Evolutionary conservation across 2,797 vertebrate species (phyloP).

Genomic region (Peromyscus melanophrys): DNA sequence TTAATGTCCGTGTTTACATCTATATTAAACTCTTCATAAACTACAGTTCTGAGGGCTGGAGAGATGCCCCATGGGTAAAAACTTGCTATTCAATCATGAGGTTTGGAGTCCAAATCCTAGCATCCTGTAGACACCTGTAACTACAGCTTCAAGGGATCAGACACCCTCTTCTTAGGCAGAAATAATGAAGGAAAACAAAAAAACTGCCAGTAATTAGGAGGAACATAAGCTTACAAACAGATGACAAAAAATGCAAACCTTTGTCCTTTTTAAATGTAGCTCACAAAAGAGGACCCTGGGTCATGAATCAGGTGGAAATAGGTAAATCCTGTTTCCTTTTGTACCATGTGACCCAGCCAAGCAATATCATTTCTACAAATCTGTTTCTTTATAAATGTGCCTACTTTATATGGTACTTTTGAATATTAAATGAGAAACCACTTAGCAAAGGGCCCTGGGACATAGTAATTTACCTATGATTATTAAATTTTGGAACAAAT

Average conservation of each 20-base stretch:
- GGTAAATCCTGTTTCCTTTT: slow-evolving; percentile 20
- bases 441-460: slow-evolving; percentile 46
- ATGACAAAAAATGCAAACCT: slow-evolving; percentile 14
- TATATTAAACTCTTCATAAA: not conserved
- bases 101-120: not conserved
- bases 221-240: not conserved
- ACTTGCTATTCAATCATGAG: not conserved
- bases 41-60: not conserved
- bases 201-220: slow-evolving; percentile 16
- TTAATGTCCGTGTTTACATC: not conserved
- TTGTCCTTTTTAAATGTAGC: slow-evolving; percentile 6
- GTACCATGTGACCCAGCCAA: not conserved
- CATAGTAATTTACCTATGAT: slow-evolving; percentile 37
- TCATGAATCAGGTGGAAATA: not conserved
- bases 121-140: no score
- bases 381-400: not conserved
- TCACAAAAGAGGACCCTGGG: not conserved
- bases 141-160: not conserved
- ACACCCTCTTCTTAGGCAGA: not conserved
- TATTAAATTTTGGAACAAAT: slow-evolving; percentile 58
- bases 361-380: slow-evolving; percentile 12
- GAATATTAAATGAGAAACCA: slow-evolving; percentile 43
- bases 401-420: not conserved
- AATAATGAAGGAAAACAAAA: not conserved
- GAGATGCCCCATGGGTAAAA: not conserved